Percentiles rank a stretch among this genome's conserved stretches.
Evolutionary conservation across 2,113 vertebrate genomes (phyloP).

Genomic region (Clarias batrachus): DNA sequence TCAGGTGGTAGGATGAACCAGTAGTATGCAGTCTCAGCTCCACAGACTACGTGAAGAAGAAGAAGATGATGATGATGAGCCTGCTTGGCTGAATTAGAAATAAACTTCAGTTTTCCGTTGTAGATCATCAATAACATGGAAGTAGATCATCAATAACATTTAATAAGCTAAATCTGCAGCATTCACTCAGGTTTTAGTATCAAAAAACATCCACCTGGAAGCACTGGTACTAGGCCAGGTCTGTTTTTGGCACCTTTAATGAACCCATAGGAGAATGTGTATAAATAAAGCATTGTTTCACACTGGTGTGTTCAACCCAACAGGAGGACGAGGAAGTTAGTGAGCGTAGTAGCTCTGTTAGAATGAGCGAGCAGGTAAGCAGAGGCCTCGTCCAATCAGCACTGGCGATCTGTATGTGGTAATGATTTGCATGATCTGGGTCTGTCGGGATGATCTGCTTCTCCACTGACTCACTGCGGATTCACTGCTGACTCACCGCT

Average conservation of each 20-base stretch:
- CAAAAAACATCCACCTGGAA: neutral
- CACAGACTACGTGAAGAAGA: neutral
- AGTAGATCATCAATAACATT: neutral
- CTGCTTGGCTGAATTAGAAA: neutral
- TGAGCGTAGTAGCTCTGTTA: neutral
- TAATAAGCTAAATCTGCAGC: neutral
- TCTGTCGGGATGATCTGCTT: neutral
- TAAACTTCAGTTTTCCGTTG: neutral
- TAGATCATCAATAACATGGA: neutral
- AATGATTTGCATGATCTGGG: neutral
- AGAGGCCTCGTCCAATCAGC: constrained; percentile 41
- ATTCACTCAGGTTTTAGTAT: neutral
- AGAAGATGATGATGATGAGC: neutral
- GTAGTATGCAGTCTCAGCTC: neutral
- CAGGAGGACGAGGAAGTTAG: neutral
- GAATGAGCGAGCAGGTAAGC: neutral
- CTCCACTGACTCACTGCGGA: neutral
- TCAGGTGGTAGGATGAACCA: neutral
- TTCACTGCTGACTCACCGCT: neutral
- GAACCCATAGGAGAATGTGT: neutral
- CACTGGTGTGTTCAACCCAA: neutral
- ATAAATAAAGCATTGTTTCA: neutral
- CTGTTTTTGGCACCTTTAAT: neutral
- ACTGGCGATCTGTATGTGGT: neutral
- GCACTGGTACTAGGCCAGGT: neutral